phyloP scores from a whole-genome alignment of 2,797 vertebrate genomes.

The Megalops cyprinoides region DNA sequence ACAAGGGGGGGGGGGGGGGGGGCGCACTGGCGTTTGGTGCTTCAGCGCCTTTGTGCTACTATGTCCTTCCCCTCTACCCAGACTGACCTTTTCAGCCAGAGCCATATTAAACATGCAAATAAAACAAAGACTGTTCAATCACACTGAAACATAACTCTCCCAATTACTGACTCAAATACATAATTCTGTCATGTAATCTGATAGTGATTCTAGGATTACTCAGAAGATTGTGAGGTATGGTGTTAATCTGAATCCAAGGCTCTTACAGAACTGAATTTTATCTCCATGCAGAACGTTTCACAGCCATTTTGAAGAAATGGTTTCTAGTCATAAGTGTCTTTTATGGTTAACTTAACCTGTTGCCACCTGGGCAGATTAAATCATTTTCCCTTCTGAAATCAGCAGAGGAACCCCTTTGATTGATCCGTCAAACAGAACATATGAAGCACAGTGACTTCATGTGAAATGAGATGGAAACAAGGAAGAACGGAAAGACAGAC shows the following conservation, averaged over 20 bases:
- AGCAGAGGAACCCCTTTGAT: too few species aligned
- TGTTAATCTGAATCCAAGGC: not conserved
- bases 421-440: not conserved
- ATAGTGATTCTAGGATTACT: too few species aligned
- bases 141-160: not conserved
- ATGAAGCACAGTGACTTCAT: not conserved
- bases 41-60: not conserved
- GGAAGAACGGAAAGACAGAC: too few species aligned
- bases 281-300: conserved; percentile 1
- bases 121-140: not conserved
- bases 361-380: not conserved
- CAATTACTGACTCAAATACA: not conserved
- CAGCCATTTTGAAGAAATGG: not conserved
- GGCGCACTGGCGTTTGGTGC: not conserved
- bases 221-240: conserved; percentile 7
- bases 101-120: not conserved
- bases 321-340: not conserved
- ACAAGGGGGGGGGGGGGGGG: not conserved
- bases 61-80: not conserved
- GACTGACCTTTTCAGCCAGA: not conserved
- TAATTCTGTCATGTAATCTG: not conserved
- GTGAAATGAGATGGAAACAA: not conserved
- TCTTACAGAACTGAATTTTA: not conserved
- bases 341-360: not conserved
- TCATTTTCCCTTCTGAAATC: not conserved